Percentiles rank a stretch among this genome's conserved stretches.
These are phyloP conservation scores for Coryphaenoides rupestris DNA, from an alignment of 2,113 vertebrate genomes.

Conservation along the genomic window DNA sequence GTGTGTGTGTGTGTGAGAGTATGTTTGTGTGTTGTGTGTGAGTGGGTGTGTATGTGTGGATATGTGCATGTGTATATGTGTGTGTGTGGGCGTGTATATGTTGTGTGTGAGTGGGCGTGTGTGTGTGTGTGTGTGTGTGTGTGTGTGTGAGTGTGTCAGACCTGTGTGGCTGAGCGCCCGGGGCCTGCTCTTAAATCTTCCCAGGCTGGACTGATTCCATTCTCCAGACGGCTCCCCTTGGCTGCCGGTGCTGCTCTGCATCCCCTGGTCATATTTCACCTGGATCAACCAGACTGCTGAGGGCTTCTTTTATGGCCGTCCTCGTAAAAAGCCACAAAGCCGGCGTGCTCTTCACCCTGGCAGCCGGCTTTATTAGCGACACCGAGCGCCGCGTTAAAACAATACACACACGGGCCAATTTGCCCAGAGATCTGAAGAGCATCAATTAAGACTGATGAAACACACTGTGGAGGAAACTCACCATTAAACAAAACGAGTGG, in stretches of 20 bases:
- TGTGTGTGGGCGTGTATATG: neutral
- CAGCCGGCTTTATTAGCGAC: slow-evolving; percentile 24
- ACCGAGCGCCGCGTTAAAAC: slow-evolving; percentile 22
- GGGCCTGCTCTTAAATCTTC: slow-evolving; percentile 28
- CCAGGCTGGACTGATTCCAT: slow-evolving; percentile 26
- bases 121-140: neutral
- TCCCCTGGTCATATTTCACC: slow-evolving; percentile 42
- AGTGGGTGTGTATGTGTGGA: neutral
- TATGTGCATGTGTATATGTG: too few relatives aligned
- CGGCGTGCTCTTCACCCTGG: slow-evolving; percentile 23
- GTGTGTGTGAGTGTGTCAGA: neutral
- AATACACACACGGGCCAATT: slow-evolving; percentile 25
- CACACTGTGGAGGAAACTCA: too few relatives aligned
- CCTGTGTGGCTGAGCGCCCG: slow-evolving; percentile 13
- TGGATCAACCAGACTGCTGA: slow-evolving; percentile 35
- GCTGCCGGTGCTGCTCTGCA: slow-evolving; percentile 12
- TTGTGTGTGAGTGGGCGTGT: too few relatives aligned
- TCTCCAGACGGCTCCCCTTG: slow-evolving; percentile 18
- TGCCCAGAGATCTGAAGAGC: slow-evolving; percentile 23
- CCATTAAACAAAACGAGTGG: too few relatives aligned
- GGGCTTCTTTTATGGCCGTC: slow-evolving; percentile 39
- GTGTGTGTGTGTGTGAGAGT: neutral
- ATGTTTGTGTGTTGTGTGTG: neutral
- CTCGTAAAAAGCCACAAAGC: slow-evolving; percentile 41
- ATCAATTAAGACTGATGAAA: slow-evolving; percentile 9